Percentiles rank a stretch among this genome's conserved stretches.
Evolutionary conservation across 2,888 invertebrate genomes (phyloP).

Genomic region (Megalurothrips usitatus): DNA sequence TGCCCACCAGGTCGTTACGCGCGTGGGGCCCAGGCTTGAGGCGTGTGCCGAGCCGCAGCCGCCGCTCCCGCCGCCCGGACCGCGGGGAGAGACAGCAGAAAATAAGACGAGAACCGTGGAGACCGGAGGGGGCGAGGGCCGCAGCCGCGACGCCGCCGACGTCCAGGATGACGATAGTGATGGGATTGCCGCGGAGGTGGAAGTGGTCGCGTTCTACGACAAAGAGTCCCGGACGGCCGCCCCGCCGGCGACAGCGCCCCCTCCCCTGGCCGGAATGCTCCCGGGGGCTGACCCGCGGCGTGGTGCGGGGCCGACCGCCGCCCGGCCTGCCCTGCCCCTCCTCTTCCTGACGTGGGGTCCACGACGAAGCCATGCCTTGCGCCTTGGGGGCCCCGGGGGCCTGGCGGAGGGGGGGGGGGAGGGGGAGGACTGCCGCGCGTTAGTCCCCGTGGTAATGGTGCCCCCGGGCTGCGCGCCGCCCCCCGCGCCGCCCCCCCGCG

Average conservation of each 20-base stretch:
- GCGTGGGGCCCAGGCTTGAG: background rate
- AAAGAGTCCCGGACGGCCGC: too few species aligned
- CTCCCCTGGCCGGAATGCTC: background rate
- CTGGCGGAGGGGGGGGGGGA: background rate
- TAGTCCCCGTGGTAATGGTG: conserved; percentile 22
- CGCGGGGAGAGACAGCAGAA: too few species aligned
- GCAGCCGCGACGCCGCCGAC: background rate
- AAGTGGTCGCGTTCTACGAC: background rate
- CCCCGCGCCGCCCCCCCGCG: background rate
- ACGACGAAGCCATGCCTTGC: background rate
- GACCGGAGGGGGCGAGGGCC: background rate
- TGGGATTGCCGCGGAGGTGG: background rate
- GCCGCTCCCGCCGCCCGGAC: too few species aligned
- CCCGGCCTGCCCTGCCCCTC: conserved; percentile 5
- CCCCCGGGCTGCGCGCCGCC: background rate
- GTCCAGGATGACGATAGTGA: too few species aligned
- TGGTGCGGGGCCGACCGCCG: background rate
- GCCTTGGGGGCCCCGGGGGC: background rate
- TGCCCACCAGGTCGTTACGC: background rate
- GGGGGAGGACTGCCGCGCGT: background rate
- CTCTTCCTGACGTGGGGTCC: conserved; percentile 13
- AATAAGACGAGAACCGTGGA: too few species aligned
- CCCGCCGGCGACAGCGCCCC: background rate
- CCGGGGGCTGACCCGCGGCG: background rate
- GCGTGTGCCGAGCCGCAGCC: background rate